A percentile compares a stretch with the other conserved stretches of the same genome.
Conservation (phyloP, 2,888 invertebrate species). For the Pseudococcus jackbeardsleyi region DNA sequence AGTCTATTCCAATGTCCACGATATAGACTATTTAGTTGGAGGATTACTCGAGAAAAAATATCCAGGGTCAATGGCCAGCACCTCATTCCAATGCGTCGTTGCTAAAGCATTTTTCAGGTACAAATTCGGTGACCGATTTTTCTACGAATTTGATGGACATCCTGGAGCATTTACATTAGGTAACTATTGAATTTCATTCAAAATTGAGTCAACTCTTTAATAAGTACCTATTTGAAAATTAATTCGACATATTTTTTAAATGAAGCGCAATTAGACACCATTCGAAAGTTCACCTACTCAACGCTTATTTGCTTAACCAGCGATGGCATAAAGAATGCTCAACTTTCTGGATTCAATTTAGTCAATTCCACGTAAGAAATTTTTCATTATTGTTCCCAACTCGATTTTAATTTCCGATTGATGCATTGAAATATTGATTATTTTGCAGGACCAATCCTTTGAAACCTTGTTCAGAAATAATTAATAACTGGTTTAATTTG, state of each 20-base stretch:
- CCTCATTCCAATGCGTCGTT: conserved; percentile 93
- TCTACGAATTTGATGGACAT: conserved; percentile 93
- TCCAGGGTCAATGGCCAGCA: conserved; percentile 92
- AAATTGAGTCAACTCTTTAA: not conserved
- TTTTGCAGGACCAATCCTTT: conserved; percentile 54
- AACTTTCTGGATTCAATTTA: conserved; percentile 73
- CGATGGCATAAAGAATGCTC: conserved; percentile 77
- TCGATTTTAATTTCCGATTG: not conserved
- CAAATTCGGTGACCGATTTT: conserved; percentile 91
- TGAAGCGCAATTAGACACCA: conserved; percentile 78
- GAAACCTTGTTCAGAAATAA: conserved; percentile 41
- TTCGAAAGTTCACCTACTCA: conserved; percentile 82
- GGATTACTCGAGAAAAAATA: conserved; percentile 93
- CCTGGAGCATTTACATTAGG: conserved; percentile 88
- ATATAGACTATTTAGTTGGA: conserved; percentile 95
- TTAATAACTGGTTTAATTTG: conserved; percentile 19
- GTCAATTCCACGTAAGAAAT: conserved; percentile 63
- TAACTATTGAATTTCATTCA: conserved; percentile 71
- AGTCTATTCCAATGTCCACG: conserved; percentile 80
- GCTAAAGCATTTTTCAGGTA: conserved; percentile 93
- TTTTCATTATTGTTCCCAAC: not conserved
- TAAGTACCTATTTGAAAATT: not conserved
- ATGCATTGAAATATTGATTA: not conserved
- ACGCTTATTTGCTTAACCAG: conserved; percentile 82
- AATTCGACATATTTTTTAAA: not conserved